A percentile compares a stretch with the other conserved stretches of the same genome.
Evolutionary conservation across 2,113 vertebrate species (phyloP).

Genomic region (Aegotheles bennettii): DNA sequence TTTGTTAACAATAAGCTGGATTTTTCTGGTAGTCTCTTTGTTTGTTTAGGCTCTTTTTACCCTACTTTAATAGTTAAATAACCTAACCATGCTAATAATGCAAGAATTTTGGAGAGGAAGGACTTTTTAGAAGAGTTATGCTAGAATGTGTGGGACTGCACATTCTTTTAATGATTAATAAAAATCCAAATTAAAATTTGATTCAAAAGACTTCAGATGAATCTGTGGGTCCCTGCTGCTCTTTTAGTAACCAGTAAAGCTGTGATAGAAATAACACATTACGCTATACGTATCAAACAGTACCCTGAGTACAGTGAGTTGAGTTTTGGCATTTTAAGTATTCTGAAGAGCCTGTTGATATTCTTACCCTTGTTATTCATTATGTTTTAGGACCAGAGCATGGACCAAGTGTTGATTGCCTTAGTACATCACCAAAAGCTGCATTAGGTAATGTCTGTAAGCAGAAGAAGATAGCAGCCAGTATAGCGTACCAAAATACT

Average conservation of each 20-base stretch:
- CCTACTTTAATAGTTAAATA: not conserved
- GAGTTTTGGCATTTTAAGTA: not conserved
- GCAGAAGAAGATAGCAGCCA: not conserved
- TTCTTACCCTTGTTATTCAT: not conserved
- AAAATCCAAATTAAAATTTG: not conserved
- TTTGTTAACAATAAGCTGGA: not conserved
- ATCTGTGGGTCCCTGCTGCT: not conserved
- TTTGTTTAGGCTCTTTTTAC: not conserved
- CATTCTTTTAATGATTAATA: not conserved
- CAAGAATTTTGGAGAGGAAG: not conserved
- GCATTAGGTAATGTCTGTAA: conserved; percentile 73
- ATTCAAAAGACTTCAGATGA: not conserved
- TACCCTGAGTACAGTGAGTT: not conserved
- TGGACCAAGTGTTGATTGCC: conserved; percentile 86
- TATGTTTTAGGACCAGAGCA: conserved; percentile 66
- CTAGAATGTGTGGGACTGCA: not conserved
- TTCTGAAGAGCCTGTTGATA: not conserved
- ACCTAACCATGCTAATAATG: not conserved
- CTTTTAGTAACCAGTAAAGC: not conserved
- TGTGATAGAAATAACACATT: not conserved
- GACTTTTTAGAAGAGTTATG: not conserved
- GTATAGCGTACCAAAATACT: not conserved
- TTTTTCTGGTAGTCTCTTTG: not conserved
- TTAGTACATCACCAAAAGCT: conserved; percentile 82
- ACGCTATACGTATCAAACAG: not conserved